Percentiles rank a stretch among this genome's conserved stretches.
Conservation (phyloP, 2,888 invertebrate genomes). For the Sarcophaga rosellei region DNA sequence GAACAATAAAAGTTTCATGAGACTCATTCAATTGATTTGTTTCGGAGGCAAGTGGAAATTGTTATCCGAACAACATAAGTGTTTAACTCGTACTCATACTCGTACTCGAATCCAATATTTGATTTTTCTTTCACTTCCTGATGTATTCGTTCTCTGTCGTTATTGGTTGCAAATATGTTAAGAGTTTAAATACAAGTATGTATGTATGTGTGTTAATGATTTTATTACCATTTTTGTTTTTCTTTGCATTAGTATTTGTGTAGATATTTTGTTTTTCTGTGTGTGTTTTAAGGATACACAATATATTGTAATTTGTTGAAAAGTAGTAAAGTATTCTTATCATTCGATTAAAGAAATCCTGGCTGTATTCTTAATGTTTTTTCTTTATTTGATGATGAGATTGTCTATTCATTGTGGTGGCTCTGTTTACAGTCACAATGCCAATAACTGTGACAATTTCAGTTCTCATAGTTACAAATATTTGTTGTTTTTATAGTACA, state of each 20-base stretch:
- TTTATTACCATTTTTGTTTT: constrained; percentile 36
- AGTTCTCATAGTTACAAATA: constrained; percentile 13
- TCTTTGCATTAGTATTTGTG: constrained; percentile 5
- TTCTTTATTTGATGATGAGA: background rate
- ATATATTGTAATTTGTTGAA: constrained; percentile 4
- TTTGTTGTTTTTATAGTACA: constrained; percentile 41
- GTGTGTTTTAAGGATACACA: background rate
- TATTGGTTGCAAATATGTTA: background rate
- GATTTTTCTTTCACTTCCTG: constrained; percentile 9
- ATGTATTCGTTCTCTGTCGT: constrained; percentile 29
- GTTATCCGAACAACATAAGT: constrained; percentile 37
- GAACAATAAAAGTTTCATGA: constrained; percentile 43
- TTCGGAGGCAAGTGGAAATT: constrained; percentile 26
- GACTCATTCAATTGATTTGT: constrained; percentile 34
- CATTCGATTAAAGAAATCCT: constrained; percentile 52
- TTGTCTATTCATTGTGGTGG: constrained; percentile 17
- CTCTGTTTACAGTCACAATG: constrained; percentile 3
- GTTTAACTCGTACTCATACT: constrained; percentile 35
- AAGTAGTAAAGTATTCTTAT: constrained; percentile 58
- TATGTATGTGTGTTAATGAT: constrained; percentile 48
- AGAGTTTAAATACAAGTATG: background rate
- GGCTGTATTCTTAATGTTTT: constrained; percentile 36
- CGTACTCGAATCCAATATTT: constrained; percentile 17
- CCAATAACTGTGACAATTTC: constrained; percentile 19
- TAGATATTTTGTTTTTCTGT: background rate